Percentiles rank a stretch among this genome's conserved stretches.
Conservation (phyloP, 2,113 vertebrate species). For the Lota lota region DNA sequence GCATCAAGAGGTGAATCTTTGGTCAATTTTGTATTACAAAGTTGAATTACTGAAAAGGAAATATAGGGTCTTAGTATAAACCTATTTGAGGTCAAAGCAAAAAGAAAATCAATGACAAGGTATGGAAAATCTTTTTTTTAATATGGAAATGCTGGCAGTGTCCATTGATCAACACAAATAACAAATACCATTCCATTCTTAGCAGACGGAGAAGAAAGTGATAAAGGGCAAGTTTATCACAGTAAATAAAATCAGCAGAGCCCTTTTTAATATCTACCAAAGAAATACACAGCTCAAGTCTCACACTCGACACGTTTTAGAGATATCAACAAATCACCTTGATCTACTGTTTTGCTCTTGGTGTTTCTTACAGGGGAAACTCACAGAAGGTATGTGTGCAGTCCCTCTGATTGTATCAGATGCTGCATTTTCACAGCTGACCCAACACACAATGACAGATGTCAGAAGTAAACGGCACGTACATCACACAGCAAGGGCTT, state of each 20-base stretch:
- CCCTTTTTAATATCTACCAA: slow-evolving; percentile 46
- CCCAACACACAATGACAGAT: too few species aligned
- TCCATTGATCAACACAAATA: slow-evolving; percentile 33
- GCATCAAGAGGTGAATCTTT: too few species aligned
- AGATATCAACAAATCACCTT: slow-evolving; percentile 22
- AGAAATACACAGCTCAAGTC: slow-evolving; percentile 29
- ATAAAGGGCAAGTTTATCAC: slow-evolving; percentile 15
- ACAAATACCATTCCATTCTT: slow-evolving; percentile 12
- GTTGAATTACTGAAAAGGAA: too few species aligned
- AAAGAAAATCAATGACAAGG: neutral
- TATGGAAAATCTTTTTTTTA: slow-evolving; percentile 33
- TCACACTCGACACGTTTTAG: neutral
- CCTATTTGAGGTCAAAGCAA: slow-evolving; percentile 1
- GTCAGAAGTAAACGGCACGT: too few species aligned
- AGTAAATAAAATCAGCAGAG: slow-evolving; percentile 19
- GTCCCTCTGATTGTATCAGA: too few species aligned
- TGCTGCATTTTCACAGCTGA: too few species aligned
- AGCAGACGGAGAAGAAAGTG: slow-evolving; percentile 26
- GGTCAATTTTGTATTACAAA: too few species aligned
- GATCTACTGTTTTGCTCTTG: neutral
- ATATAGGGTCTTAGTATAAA: too few species aligned
- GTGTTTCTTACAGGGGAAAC: slow-evolving; percentile 25
- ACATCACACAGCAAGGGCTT: too few species aligned
- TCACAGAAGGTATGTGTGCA: slow-evolving; percentile 18
- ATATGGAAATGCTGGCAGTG: slow-evolving; percentile 58